A percentile compares a stretch with the other conserved stretches of the same genome.
Evolutionary conservation across 2,113 vertebrate species (phyloP).

Genomic region (Hystrix cristata): DNA sequence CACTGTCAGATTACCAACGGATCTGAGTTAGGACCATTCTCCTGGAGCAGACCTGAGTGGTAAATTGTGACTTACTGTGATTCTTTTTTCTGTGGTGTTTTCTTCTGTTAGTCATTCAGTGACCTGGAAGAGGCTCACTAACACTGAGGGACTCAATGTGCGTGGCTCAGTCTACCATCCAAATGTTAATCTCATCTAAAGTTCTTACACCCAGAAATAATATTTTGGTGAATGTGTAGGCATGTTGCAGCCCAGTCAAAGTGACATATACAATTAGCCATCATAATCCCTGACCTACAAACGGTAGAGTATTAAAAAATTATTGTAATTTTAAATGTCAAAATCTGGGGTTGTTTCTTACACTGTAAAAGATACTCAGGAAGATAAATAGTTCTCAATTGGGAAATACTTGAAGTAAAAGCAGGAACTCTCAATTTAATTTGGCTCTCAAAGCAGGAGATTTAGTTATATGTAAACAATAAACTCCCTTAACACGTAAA

Average conservation of each 20-base stretch:
- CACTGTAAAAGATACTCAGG: background rate
- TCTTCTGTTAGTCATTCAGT: background rate
- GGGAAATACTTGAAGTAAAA: background rate
- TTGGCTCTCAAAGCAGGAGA: background rate
- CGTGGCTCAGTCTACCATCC: background rate
- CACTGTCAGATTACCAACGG: background rate
- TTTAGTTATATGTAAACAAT: background rate
- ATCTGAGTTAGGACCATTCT: background rate
- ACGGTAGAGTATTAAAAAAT: background rate
- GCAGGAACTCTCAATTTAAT: background rate
- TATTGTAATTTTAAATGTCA: background rate
- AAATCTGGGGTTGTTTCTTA: background rate
- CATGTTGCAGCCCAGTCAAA: background rate
- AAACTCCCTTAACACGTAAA: background rate
- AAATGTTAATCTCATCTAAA: background rate
- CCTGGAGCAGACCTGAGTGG: too few species aligned
- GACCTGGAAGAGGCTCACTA: background rate
- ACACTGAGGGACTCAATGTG: background rate
- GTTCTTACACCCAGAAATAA: too few species aligned
- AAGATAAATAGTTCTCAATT: background rate
- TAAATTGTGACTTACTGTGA: background rate
- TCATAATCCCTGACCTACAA: background rate
- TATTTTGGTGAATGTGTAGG: background rate
- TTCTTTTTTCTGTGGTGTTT: background rate
- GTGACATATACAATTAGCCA: background rate